Evolutionary conservation across 2,797 vertebrate genomes (phyloP).

Genomic region (Diplodus puntazzo): DNA sequence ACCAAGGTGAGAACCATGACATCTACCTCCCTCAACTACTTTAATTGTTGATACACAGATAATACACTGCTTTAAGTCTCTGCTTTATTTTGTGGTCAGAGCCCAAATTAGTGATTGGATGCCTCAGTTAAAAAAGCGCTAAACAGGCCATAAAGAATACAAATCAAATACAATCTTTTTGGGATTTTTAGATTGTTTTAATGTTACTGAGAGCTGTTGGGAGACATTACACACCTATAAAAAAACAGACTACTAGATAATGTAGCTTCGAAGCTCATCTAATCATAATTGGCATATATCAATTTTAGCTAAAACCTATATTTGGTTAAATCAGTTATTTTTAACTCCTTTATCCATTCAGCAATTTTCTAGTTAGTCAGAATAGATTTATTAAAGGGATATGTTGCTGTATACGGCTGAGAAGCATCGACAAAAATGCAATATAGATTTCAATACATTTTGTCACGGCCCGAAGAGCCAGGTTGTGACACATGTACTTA

Average conservation of each 20-base stretch:
- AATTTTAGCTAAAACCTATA: neutral
- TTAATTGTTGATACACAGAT: neutral
- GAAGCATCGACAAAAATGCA: neutral
- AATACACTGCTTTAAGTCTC: neutral
- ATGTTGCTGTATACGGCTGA: neutral
- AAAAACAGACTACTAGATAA: neutral
- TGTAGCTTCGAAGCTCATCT: neutral
- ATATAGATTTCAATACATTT: neutral
- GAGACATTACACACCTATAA: neutral
- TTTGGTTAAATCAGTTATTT: neutral
- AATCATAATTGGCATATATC: neutral
- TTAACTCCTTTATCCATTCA: neutral
- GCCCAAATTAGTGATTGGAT: neutral
- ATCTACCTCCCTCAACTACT: neutral
- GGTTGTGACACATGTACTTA: neutral
- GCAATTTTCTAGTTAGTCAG: neutral
- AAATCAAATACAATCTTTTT: neutral
- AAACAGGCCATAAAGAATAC: neutral
- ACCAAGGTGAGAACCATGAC: slow-evolving; percentile 89
- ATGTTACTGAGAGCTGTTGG: neutral
- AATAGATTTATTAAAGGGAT: neutral
- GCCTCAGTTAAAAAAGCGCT: neutral
- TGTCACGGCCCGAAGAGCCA: too few species aligned
- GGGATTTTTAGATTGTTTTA: neutral
- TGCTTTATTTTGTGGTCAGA: neutral